phyloP scores from a whole-genome alignment of 2,888 invertebrate genomes.

The Parnassius mnemosyne region DNA sequence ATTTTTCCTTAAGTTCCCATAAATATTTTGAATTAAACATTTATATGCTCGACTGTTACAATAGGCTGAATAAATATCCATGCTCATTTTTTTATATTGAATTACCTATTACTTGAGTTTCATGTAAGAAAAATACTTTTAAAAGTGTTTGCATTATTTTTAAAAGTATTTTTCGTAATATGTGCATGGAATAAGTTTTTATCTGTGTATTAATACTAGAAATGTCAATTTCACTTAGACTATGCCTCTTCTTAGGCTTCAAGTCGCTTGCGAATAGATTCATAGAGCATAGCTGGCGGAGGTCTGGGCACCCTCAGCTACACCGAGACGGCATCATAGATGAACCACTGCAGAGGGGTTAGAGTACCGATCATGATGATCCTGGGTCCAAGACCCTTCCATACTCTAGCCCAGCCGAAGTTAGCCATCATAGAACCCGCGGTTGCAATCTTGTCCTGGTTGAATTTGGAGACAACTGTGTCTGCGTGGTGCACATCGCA shows the following conservation, averaged over 20 bases:
- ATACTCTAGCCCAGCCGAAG: conserved; percentile 82
- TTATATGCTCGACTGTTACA: background rate
- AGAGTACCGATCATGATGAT: conserved; percentile 98
- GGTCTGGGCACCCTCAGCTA: conserved; percentile 93
- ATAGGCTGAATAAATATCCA: too few species aligned
- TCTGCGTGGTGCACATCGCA: conserved; percentile 99
- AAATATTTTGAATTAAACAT: background rate
- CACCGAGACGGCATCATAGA: conserved; percentile 94
- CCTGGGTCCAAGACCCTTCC: conserved; percentile 95
- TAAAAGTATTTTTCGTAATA: too few species aligned
- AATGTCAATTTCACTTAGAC: conserved; percentile 60
- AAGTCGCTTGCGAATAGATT: conserved; percentile 89
- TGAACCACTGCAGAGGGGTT: conserved; percentile 98
- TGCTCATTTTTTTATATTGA: too few species aligned
- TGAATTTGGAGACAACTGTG: conserved; percentile 96
- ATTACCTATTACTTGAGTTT: too few species aligned
- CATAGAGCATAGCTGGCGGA: conserved; percentile 98
- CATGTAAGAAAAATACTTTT: too few species aligned
- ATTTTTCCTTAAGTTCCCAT: background rate
- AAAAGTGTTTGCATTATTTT: too few species aligned
- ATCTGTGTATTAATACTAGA: too few species aligned
- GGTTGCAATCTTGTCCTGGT: conserved; percentile 80
- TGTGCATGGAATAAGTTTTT: too few species aligned
- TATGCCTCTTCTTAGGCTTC: conserved; percentile 67
- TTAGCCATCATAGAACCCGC: conserved; percentile 72